phyloP scores from a whole-genome alignment of 2,797 vertebrate genomes.

The Pampus argenteus region DNA sequence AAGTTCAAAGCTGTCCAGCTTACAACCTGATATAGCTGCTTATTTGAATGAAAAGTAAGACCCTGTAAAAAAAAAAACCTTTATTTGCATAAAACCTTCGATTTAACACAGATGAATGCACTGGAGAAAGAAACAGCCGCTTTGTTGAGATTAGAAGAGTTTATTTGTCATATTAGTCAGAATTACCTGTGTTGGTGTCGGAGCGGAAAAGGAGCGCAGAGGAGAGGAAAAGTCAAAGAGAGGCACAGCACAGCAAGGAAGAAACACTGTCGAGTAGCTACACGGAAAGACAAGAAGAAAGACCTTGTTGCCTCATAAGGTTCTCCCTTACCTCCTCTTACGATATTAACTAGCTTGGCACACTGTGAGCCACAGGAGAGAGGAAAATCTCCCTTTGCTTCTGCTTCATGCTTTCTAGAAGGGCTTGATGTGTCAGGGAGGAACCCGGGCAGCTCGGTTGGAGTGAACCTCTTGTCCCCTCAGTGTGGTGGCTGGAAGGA shows the following conservation, averaged over 20 bases:
- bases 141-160: constrained; percentile 86
- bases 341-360: constrained; percentile 72
- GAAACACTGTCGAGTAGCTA: constrained; percentile 18
- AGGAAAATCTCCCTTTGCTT: constrained; percentile 68
- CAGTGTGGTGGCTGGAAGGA: constrained; percentile 69
- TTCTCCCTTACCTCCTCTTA: constrained; percentile 63
- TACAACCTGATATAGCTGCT: constrained; percentile 74
- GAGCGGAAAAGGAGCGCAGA: constrained; percentile 36
- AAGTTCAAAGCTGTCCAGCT: constrained; percentile 83
- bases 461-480: constrained; percentile 69
- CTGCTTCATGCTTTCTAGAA: constrained; percentile 61
- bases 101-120: constrained; percentile 82
- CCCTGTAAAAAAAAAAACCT: constrained; percentile 66
- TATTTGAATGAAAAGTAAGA: constrained; percentile 78
- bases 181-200: constrained; percentile 85
- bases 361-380: constrained; percentile 63
- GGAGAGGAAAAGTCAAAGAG: constrained; percentile 54
- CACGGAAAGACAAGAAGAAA: constrained; percentile 38
- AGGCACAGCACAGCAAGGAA: constrained; percentile 31
- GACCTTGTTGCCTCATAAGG: constrained; percentile 54
- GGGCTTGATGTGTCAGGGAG: constrained; percentile 63
- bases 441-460: constrained; percentile 59
- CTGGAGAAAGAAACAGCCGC: constrained; percentile 70
- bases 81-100: constrained; percentile 87
- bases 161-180: constrained; percentile 88